Base-by-base conservation (phyloP, 2,113 vertebrate genomes). In the Madoqua kirkii region DNA sequence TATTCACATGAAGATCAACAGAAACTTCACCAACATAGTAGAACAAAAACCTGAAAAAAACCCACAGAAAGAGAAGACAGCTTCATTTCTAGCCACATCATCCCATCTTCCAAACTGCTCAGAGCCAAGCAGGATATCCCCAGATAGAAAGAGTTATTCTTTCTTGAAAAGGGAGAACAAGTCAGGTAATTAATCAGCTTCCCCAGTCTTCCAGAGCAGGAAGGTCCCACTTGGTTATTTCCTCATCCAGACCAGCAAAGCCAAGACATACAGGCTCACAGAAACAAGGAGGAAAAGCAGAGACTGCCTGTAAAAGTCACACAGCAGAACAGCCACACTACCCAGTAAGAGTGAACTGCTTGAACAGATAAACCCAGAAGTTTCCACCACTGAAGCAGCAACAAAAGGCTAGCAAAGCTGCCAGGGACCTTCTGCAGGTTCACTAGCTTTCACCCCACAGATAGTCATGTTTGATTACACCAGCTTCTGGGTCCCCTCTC, bases 401-500 rank as follows among this genome's bases (percentile, higher is more conserved):
- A 31, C 13, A 40, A 6, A 55, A 45, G 36, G 29, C 79, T 40
- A n/a, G 90, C 36, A 84, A 40, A n/a, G 29, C 10, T 36, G 36
- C 81, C 81, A 19, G 10, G 6, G 81, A n/a, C 19, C 62, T 52
- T 64, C 62, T n/a, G 27, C 19, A 23, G 36, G 1, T 19, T 45
- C 60, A 67, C 59, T 29, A 33, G 79, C 13, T 27, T 54, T 25
- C 3, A 15, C 29, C 19, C 8, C 81, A n/a, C 21, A 27, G 6
- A 14, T 9, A 45, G 8, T 14, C 33, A 52, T 6, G 40, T n/a
- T n/a, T 40, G 2, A 36, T 3, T 21, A 55, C 1, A 7, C 2
- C 78, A 25, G 90, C 50, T 5, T 3, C 48, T 62, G 14, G 19
- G 4, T 14, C 8, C 36, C 29, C 3, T 5, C 29, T 33, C 7